Evolutionary conservation across 2,797 vertebrate genomes (phyloP).

Genomic region (Gobio occitaniae): DNA sequence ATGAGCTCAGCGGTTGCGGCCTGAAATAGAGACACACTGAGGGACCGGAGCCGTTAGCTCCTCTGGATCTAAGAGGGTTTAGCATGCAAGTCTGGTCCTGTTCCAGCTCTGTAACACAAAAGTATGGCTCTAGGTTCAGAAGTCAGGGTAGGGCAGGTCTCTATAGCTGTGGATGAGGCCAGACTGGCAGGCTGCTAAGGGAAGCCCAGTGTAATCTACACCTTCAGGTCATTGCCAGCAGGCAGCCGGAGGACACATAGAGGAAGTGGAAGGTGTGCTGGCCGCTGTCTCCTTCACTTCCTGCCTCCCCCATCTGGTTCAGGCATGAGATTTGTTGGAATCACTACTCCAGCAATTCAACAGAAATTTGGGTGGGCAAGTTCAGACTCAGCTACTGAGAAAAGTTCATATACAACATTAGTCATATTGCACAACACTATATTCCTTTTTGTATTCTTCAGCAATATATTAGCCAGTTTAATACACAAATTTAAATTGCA

Average conservation of each 20-base stretch:
- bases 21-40: slow-evolving; percentile 50
- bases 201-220: slow-evolving; percentile 75
- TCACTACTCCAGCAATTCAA: slow-evolving; percentile 8
- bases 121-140: slow-evolving; percentile 28
- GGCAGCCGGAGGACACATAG: slow-evolving; percentile 49
- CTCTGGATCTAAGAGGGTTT: slow-evolving; percentile 43
- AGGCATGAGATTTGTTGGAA: slow-evolving; percentile 12
- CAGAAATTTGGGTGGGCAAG: slow-evolving; percentile 31
- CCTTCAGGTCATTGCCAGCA: slow-evolving; percentile 57
- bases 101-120: slow-evolving; percentile 47
- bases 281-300: slow-evolving; percentile 19
- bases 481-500: neutral
- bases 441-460: neutral
- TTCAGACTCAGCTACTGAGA: slow-evolving; percentile 14
- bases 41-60: slow-evolving; percentile 44
- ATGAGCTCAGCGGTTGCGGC: slow-evolving; percentile 57
- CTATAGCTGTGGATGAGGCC: slow-evolving; percentile 39
- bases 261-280: slow-evolving; percentile 49
- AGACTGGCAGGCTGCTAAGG: slow-evolving; percentile 64
- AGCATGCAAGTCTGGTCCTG: slow-evolving; percentile 58
- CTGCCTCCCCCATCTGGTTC: neutral
- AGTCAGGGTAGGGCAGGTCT: slow-evolving; percentile 47
- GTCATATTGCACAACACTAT: neutral
- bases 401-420: neutral
- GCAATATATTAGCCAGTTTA: neutral